Base-by-base conservation (phyloP, 2,888 invertebrate genomes). In the Bursaphelenchus okinawaensis region DNA sequence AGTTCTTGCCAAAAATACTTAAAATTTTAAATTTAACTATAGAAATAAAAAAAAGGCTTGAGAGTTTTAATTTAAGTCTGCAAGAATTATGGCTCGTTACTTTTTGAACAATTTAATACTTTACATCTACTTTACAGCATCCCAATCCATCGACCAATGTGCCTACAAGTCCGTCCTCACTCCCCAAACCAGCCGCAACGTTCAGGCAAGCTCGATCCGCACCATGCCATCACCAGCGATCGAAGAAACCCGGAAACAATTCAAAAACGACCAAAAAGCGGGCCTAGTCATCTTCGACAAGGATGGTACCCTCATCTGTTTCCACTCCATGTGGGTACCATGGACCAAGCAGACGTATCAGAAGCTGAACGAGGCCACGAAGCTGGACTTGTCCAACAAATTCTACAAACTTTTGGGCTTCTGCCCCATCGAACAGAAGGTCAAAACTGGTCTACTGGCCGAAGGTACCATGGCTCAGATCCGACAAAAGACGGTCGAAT, bases 271-370 rank as follows among this genome's bases (percentile, higher is more conserved):
- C 29, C 22, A 55, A 9, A 69, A 69, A 19, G 62, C 73, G 20
- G 73, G 76, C 24, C 65, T 83, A n/a, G 84, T 85, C 12, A 85
- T 85, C 55, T 85, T 85, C 72, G 85, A 85, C 75, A 85, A 85
- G 71, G 85, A 85, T 75, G 85, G 85, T 4, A 85, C 85, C 3
- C 80, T 85, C 26, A 83, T 85, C 29, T 85, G 85, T 67, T 85
- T 85, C 72, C 84, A 85, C 68, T 78, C 83, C 31, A 84, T 85
- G 84, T 85, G 85, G 85, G 79, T 82, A 28, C 84, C 84, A 40
- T 85, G 85, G 85, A 80, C 83, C 4, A 75, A 80, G 28, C 71
- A 76, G 22, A 71, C 84, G 1, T 28, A 63, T 55, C 31, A 62
- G 62, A 12, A n/a, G 66, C 72, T 84, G 55, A 81, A 80, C 57